Evolutionary conservation across 2,113 vertebrate genomes (phyloP), one percentile per base, ranked within the genome.

Genomic region (Tenrec ecaudatus): DNA sequence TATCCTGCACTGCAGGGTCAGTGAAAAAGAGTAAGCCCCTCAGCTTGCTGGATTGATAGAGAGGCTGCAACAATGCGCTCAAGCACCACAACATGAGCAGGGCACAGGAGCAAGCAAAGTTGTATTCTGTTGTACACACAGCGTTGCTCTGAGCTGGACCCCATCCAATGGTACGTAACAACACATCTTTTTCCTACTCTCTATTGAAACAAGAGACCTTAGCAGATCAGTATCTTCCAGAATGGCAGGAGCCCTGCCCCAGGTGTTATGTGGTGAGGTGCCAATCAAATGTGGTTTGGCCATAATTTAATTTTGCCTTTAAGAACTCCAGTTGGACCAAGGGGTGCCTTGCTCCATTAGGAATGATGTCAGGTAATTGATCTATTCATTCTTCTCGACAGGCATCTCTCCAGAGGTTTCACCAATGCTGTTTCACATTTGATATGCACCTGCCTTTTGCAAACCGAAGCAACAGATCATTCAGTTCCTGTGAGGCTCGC

Each of bases 231-330:
- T 29, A 31, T 82, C 88, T 91, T 93, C 73, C 10, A 0, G 86
- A 81, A 78, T 62, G 77, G 79, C 60, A 90, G 66, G 53, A 86
- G 82, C 43, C 71, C 43, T 78, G 73, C 15, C 68, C 43, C 66
- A 92, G 88, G 93, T 96, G 90, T 85, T 66, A 95, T 77, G 69
- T 90, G 94, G 93, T 62, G 15, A 68, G 71, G 43, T 22, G 36
- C 82, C 93, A 86, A 43, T 80, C 76, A 29, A 40, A 3, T 84
- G 81, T 91, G 87, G 66, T 82, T 89, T 88, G 80, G 38, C 84
- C 90, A 71, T 88, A 81, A 96, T 91, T 93, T 95, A 86, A 87
- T 95, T 95, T 91, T 89, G 82, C 94, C 93, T 83, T 93, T 91
- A 85, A 96, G 94, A 73, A 94, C 68, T 84, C 73, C 86, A 91